Percentiles rank a stretch among this genome's conserved stretches.
Evolutionary conservation across 1,140 invertebrate genomes (phyloP).

Genomic region (Asobara japonica): DNA sequence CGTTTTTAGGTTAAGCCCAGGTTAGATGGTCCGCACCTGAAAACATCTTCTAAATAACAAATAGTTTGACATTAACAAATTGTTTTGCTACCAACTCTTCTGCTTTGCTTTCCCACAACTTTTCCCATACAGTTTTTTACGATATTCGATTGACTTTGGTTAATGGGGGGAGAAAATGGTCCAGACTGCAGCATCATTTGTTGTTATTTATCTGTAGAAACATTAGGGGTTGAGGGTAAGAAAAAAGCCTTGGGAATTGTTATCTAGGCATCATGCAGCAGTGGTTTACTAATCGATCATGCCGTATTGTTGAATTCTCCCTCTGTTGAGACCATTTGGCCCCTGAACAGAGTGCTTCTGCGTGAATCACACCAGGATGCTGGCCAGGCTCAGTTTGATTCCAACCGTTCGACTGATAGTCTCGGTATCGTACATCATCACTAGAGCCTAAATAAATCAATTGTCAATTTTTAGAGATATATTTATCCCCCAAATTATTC

Average conservation of each 20-base stretch:
- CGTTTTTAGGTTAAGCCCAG: conserved; percentile 9
- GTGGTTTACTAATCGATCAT: conserved; percentile 15
- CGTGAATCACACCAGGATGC: conserved; percentile 51
- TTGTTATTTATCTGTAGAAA: background rate
- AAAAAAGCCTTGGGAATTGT: background rate
- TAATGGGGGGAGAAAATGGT: background rate
- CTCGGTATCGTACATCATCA: conserved; percentile 35
- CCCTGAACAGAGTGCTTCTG: conserved; percentile 15
- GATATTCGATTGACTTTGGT: background rate
- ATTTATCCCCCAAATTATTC: background rate
- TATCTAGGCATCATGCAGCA: background rate
- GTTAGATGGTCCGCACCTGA: background rate
- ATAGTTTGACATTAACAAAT: background rate
- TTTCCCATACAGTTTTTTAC: background rate
- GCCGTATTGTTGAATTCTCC: conserved; percentile 7
- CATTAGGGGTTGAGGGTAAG: background rate
- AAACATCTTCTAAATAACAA: background rate
- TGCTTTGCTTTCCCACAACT: background rate
- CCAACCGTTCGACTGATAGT: conserved; percentile 51
- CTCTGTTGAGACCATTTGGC: background rate
- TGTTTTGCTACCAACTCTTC: background rate
- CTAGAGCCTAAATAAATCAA: conserved; percentile 10
- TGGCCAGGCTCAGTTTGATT: conserved; percentile 57
- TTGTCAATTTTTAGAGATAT: background rate
- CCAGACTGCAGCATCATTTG: background rate